These are phyloP conservation scores for Stenoptilia bipunctidactyla DNA, from an alignment of 2,888 invertebrate species.

Conservation along the genomic window DNA sequence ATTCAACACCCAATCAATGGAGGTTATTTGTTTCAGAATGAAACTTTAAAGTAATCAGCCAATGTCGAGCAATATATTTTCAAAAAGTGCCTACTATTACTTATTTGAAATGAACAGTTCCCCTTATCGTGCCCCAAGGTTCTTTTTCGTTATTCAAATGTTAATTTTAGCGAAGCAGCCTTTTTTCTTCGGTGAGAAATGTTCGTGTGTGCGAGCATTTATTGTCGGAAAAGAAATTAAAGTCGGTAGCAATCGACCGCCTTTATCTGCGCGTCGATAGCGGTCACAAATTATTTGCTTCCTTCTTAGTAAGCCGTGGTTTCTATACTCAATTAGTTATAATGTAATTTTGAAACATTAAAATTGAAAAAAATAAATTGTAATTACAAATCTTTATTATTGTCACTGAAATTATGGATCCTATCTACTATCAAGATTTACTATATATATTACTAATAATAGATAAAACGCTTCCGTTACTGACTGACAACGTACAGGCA, in stretches of 20 bases:
- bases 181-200: conserved; percentile 8
- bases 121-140: conserved; percentile 8
- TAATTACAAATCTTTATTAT: not conserved
- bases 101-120: too few species aligned
- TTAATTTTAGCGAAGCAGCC: too few species aligned
- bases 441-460: too few species aligned
- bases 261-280: conserved; percentile 67
- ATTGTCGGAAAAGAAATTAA: conserved; percentile 64
- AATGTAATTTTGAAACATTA: not conserved
- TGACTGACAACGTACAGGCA: too few species aligned
- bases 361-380: not conserved
- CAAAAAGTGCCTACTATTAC: too few species aligned
- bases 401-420: too few species aligned
- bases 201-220: conserved; percentile 40
- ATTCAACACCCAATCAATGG: too few species aligned
- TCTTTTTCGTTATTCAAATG: conserved; percentile 1
- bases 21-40: too few species aligned
- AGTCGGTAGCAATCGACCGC: conserved; percentile 63
- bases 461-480: too few species aligned
- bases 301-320: conserved; percentile 31
- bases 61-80: too few species aligned
- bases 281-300: conserved; percentile 68
- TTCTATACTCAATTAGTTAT: conserved; percentile 2
- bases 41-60: too few species aligned
- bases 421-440: too few species aligned